Conservation (phyloP, 1,140 invertebrate genomes). For the Zaprionus gabonicus region DNA sequence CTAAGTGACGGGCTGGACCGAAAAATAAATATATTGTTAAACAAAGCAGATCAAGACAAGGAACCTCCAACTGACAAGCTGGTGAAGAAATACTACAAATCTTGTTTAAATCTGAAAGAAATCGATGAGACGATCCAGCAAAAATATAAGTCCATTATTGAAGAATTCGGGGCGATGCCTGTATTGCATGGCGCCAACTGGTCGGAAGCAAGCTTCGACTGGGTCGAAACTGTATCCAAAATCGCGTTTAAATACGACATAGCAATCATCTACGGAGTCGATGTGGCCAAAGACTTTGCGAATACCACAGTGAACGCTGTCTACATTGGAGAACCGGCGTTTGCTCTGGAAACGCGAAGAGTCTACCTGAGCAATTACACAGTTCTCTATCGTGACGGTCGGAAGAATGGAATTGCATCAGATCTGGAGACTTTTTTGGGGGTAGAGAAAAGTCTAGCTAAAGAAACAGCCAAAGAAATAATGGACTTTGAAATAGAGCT, state of each 20-base stretch:
- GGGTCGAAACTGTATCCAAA: constrained; percentile 38
- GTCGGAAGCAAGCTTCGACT: constrained; percentile 49
- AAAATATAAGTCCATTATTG: constrained; percentile 33
- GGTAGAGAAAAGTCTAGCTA: neutral
- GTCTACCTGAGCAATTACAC: neutral
- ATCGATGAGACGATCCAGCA: constrained; percentile 19
- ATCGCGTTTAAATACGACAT: constrained; percentile 20
- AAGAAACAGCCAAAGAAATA: neutral
- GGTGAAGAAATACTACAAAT: constrained; percentile 52
- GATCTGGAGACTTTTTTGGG: neutral
- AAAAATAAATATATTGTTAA: constrained; percentile 50
- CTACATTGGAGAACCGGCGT: neutral
- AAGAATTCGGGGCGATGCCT: constrained; percentile 57
- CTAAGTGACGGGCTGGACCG: constrained; percentile 55
- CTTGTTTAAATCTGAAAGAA: constrained; percentile 30
- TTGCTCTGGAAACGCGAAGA: neutral
- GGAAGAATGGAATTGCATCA: neutral
- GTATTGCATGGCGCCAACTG: constrained; percentile 42
- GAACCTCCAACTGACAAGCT: constrained; percentile 22
- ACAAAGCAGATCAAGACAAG: neutral
- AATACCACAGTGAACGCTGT: constrained; percentile 54
- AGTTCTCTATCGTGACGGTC: neutral
- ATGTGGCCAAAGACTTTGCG: constrained; percentile 57
- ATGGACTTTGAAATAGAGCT: neutral
- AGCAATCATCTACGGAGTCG: constrained; percentile 51